Evolutionary conservation across 2,888 invertebrate species (phyloP).

Genomic region (Lasioglossum zephyrum): DNA sequence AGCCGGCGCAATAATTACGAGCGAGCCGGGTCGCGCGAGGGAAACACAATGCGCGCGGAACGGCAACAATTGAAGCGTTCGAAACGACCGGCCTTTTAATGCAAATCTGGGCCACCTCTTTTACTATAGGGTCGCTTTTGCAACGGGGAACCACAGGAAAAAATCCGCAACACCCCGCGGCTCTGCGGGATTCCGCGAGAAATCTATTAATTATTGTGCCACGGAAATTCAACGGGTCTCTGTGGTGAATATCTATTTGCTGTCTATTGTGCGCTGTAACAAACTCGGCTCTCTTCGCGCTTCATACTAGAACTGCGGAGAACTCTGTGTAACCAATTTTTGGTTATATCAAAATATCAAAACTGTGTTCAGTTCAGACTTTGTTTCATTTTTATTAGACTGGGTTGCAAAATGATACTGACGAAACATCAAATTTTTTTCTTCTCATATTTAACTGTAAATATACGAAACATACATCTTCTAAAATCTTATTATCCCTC

Average conservation of each 20-base stretch:
- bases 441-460: too few relatives aligned
- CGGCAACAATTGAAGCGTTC: constrained; percentile 31
- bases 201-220: not conserved
- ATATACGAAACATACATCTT: too few relatives aligned
- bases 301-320: too few relatives aligned
- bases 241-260: not conserved
- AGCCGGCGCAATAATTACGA: constrained; percentile 39
- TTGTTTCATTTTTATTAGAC: too few relatives aligned
- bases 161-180: constrained; percentile 1
- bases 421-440: too few relatives aligned
- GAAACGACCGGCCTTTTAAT: constrained; percentile 35
- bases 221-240: not conserved
- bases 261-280: not conserved
- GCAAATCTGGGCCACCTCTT: constrained; percentile 33
- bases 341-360: too few relatives aligned
- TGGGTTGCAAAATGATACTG: too few relatives aligned
- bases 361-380: too few relatives aligned
- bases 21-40: not conserved
- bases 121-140: not conserved
- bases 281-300: not conserved
- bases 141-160: not conserved
- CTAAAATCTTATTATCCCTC: not conserved
- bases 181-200: not conserved
- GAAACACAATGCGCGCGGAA: constrained; percentile 17
- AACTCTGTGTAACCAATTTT: not conserved